phyloP scores from a whole-genome alignment of 2,888 invertebrate species.

The Drosophila basisetae region DNA sequence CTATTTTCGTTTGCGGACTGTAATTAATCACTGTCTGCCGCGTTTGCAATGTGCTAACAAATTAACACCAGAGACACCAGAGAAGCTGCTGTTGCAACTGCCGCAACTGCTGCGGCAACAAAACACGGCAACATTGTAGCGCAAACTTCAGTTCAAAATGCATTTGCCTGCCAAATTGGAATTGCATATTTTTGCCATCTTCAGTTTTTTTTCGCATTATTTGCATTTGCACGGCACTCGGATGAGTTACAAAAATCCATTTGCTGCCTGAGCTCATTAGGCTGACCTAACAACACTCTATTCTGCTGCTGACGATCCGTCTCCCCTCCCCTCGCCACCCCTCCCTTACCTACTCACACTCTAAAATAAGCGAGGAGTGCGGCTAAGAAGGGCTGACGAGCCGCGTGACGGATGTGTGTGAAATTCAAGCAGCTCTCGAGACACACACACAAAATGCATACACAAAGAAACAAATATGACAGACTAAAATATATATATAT shows the following conservation, averaged over 20 bases:
- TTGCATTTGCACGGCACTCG: conserved; percentile 44
- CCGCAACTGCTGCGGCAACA: conserved; percentile 46
- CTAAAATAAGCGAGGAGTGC: not conserved
- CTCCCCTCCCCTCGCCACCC: not conserved
- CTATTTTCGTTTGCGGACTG: conserved; percentile 55
- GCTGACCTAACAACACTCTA: conserved; percentile 42
- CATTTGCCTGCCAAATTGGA: conserved; percentile 70
- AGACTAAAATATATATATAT: not conserved
- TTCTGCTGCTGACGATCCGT: conserved; percentile 24
- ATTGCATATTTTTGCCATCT: conserved; percentile 46
- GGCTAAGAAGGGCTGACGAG: conserved; percentile 37
- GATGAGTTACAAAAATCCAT: conserved; percentile 79
- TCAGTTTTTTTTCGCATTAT: conserved; percentile 53
- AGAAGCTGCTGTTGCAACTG: conserved; percentile 14
- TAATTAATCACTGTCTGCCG: conserved; percentile 78
- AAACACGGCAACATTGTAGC: conserved; percentile 77
- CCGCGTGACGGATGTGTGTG: conserved; percentile 59
- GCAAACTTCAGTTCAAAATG: conserved; percentile 52
- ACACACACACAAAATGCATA: conserved; percentile 11
- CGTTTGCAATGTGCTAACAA: conserved; percentile 75
- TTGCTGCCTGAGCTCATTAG: conserved; percentile 74
- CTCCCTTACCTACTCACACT: conserved; percentile 3
- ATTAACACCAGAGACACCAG: conserved; percentile 66
- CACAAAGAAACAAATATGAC: not conserved
- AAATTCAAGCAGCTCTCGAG: conserved; percentile 51